Base-by-base conservation (phyloP, 2,888 invertebrate genomes). In the Sussaba pulchella region DNA sequence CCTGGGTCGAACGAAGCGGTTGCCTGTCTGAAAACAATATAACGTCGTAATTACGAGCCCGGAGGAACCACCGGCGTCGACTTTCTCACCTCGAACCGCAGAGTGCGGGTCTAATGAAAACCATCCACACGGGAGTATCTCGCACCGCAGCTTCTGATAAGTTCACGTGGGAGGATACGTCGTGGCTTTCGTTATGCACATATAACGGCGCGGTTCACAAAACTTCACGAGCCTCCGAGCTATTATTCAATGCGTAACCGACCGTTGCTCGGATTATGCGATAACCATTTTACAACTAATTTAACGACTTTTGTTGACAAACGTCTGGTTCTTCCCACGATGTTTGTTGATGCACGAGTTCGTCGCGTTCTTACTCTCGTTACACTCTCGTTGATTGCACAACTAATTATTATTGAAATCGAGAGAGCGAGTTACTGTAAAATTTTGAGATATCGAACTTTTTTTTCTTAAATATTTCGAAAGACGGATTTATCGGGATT, bases 51-150 rank as follows among this genome's bases (percentile, higher is more conserved):
- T 77, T 77, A 70, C 63, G 81, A 17, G 47, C 72, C 41, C 54
- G 69, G 14, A 70, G 73, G 64, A 81, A 73, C 69, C 73, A 70
- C 57, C 63, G 45, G 14, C 61, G 71, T 41, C n/a, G 67, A 81
- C 71, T 77, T 81, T 81, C 81, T 81, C 81, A 77, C 69, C 81
- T 81, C 77, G 41, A 77, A 77, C 39, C 73, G 31, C 31, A 45
- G 59, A 64, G 77, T 45, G 36, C 61, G 41, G 57, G 36, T 70
- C 64, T 77, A 73, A 76, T 66, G 77, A 77, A 81, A 81, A 70
- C 36, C 64, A 47, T 45, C 64, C 39, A 21, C 64, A 43, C 52
- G 78, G 70, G 74, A 71, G 47, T 31, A 31, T 70, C 63, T 73
- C 54, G 47, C 67, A 69, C 69, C 36, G 57, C 50, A 69, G 39